Evolutionary conservation across 2,113 vertebrate genomes (phyloP).

Genomic region (Bombycilla garrulus): DNA sequence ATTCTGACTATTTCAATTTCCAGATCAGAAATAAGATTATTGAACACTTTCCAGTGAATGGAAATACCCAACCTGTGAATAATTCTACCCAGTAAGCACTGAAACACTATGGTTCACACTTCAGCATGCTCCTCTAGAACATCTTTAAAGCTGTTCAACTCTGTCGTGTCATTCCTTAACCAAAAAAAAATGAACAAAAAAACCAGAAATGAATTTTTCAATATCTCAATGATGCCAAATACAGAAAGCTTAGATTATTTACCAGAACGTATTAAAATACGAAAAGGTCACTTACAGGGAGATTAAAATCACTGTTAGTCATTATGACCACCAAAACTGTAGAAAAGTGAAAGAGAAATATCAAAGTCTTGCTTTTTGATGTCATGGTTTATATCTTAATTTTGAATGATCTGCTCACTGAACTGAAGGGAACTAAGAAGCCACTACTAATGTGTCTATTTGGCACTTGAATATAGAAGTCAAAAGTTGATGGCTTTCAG

Average conservation of each 20-base stretch:
- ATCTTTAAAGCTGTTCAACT: background rate
- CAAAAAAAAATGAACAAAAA: background rate
- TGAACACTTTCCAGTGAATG: background rate
- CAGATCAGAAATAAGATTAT: background rate
- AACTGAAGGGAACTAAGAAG: background rate
- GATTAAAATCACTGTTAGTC: background rate
- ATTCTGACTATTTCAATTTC: background rate
- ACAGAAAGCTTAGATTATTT: background rate
- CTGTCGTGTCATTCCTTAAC: background rate
- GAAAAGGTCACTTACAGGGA: background rate
- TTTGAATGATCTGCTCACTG: background rate
- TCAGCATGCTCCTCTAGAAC: background rate
- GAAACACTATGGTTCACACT: background rate
- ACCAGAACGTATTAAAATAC: background rate
- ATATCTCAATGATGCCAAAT: background rate
- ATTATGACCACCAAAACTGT: background rate
- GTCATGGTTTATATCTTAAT: background rate
- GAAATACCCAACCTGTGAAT: background rate
- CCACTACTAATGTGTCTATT: background rate
- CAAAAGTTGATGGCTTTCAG: background rate
- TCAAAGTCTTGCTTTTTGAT: background rate
- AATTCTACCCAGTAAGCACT: background rate
- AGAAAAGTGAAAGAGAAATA: background rate
- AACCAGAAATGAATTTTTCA: fast-evolving
- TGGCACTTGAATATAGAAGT: background rate